A percentile compares a stretch with the other conserved stretches of the same genome.
These are phyloP conservation scores for Neomorphus geoffroyi DNA, from an alignment of 2,797 vertebrate species.

Conservation along the genomic window DNA sequence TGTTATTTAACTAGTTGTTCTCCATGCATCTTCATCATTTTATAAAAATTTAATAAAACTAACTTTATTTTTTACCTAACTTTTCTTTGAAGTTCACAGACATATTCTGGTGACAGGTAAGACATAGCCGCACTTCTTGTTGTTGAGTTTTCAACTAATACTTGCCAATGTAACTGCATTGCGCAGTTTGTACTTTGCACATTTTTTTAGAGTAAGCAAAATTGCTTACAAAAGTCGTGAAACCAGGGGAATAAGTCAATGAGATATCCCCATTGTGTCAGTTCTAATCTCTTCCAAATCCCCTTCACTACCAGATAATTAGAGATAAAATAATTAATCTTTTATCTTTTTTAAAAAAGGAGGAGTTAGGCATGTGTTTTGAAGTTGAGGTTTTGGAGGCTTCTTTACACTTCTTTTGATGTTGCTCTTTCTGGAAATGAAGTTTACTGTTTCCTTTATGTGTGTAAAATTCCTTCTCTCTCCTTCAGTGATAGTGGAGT, in stretches of 20 bases:
- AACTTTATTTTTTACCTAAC: neutral
- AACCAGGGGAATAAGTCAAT: neutral
- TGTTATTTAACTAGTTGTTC: neutral
- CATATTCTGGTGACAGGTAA: neutral
- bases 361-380: neutral
- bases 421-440: neutral
- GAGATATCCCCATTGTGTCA: neutral
- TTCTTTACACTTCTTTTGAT: neutral
- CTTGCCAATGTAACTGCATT: neutral
- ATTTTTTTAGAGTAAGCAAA: neutral
- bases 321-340: neutral
- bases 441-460: neutral
- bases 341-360: neutral
- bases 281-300: slow-evolving; percentile 32
- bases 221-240: neutral
- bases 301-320: slow-evolving; percentile 10
- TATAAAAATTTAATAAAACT: neutral
- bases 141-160: neutral
- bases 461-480: neutral
- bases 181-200: neutral
- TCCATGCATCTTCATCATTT: neutral
- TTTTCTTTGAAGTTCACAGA: neutral
- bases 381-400: neutral
- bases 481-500: neutral
- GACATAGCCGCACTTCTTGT: neutral